phyloP scores from a whole-genome alignment of 1,140 invertebrate species.

The Drosophila sechellia region DNA sequence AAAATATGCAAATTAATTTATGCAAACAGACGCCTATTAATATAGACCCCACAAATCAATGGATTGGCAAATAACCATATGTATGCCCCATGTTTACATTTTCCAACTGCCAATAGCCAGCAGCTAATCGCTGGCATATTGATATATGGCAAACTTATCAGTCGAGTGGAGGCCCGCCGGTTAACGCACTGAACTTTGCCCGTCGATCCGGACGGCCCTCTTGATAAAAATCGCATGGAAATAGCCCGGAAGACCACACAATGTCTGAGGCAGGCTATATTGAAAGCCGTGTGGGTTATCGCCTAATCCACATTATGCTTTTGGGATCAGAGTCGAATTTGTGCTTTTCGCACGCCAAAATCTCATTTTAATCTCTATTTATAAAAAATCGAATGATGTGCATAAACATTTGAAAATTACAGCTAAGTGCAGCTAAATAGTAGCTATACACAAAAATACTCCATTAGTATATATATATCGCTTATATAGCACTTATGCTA shows the following conservation, averaged over 20 bases:
- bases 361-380: background rate
- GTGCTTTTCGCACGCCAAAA: constrained; percentile 9
- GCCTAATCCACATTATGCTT: background rate
- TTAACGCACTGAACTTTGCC: constrained; percentile 24
- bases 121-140: constrained; percentile 3
- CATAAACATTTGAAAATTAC: background rate
- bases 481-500: too few species aligned
- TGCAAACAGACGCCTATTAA: constrained; percentile 1
- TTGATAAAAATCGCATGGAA: background rate
- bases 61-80: constrained; percentile 2
- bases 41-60: constrained; percentile 20
- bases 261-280: background rate
- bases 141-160: constrained; percentile 22
- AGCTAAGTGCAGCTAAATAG: background rate
- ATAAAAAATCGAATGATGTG: background rate
- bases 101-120: background rate
- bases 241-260: background rate
- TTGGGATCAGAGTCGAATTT: background rate
- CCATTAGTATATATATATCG: too few species aligned
- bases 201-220: constrained; percentile 9
- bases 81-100: constrained; percentile 26
- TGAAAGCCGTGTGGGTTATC: background rate
- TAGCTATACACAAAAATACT: too few species aligned
- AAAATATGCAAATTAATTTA: constrained; percentile 14
- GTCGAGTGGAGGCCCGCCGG: constrained; percentile 18